phyloP scores from a whole-genome alignment of 2,888 invertebrate genomes.

The Papilio protenor region DNA sequence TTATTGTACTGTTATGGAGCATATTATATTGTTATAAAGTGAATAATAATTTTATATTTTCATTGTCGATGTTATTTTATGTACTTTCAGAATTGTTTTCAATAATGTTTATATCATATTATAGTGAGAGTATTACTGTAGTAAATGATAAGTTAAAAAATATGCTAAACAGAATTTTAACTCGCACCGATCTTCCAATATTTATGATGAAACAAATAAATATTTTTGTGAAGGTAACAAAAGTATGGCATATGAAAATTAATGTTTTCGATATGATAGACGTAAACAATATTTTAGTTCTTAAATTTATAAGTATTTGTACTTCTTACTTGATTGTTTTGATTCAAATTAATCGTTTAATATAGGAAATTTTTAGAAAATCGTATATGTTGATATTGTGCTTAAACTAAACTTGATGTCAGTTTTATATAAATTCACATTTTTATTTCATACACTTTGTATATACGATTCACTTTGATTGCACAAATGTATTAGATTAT shows the following conservation, averaged over 20 bases:
- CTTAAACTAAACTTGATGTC: too few relatives aligned
- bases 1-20: slow-evolving; percentile 64
- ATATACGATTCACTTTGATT: too few relatives aligned
- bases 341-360: slow-evolving; percentile 68
- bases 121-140: background rate
- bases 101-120: background rate
- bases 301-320: slow-evolving; percentile 71
- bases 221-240: background rate
- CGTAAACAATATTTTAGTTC: slow-evolving; percentile 67
- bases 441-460: too few relatives aligned
- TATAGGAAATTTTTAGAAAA: slow-evolving; percentile 47
- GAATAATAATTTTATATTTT: background rate
- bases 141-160: background rate
- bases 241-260: background rate
- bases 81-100: background rate
- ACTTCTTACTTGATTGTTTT: slow-evolving; percentile 73
- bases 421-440: too few relatives aligned
- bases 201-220: background rate
- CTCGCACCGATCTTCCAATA: background rate
- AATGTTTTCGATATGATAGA: slow-evolving; percentile 67
- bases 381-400: too few relatives aligned
- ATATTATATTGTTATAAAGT: slow-evolving; percentile 55
- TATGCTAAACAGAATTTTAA: background rate
- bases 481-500: too few relatives aligned
- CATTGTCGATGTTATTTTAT: background rate